Evolutionary conservation across 2,888 invertebrate species (phyloP), one percentile per base, ranked within the genome.

Genomic region (Anaspis maculata): DNA sequence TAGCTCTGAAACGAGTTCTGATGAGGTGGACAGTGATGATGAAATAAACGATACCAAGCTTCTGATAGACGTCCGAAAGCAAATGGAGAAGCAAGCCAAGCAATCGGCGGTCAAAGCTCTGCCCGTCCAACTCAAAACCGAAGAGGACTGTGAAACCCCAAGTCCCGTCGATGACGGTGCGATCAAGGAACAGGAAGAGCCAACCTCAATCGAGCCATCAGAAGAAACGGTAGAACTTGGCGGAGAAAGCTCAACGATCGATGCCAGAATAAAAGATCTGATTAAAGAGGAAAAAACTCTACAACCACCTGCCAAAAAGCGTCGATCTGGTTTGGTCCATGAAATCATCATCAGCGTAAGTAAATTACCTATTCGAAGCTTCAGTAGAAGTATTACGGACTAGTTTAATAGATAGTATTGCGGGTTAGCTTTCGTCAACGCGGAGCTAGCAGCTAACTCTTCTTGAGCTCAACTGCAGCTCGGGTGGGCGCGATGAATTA

Each of bases 271-370:
- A 12, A 31, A 31, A 21, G 36, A 56, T 47, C 48, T 51, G 47
- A 48, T 52, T 15, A 54, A 54, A 39, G 47, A 49, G 5, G 56
- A 56, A 7, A 50, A 52, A 22, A 44, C 46, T 9, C 6, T 9
- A 14, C 52, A 56, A 10, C 30, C 48, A 5, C 48, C 49, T 13
- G 23, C 19, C 4, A 73, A 70, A 44, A 70, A 67, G 45, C 61
- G 70, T 46, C 59, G 72, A 27, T 67, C 70, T 16, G 74, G 74
- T 21, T 63, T 79, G 21, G 76, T 77, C 6, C 73, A 76, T 48
- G 76, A 77, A 56, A 68, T 74, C 44, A 74, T 77, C 28, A 79
- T 79, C 38, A 77, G 77, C 55, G 77, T 79, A 64, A 72, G 74
- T 72, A 48, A 37, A 29, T 33, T 32, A 6, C n/a, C n/a, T n/a